phyloP scores from a whole-genome alignment of 2,113 vertebrate species.

The Nasalis larvatus region DNA sequence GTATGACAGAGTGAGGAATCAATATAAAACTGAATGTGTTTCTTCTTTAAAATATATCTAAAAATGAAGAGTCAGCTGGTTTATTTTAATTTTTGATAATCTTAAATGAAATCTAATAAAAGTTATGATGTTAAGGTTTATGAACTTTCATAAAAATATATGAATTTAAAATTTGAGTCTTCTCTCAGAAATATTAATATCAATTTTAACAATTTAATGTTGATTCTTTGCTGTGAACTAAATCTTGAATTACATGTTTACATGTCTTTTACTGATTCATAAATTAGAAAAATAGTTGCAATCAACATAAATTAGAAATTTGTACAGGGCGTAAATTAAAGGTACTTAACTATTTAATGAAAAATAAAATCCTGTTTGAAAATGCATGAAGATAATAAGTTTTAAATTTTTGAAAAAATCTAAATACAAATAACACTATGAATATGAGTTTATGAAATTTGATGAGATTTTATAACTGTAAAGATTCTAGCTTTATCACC shows the following conservation, averaged over 20 bases:
- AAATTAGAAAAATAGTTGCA: background rate
- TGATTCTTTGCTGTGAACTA: background rate
- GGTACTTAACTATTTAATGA: background rate
- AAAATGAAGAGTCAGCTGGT: background rate
- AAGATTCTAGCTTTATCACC: background rate
- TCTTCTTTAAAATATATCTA: background rate
- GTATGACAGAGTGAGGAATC: background rate
- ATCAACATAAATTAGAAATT: background rate
- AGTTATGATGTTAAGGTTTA: background rate
- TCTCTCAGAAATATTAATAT: background rate
- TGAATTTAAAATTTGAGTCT: background rate
- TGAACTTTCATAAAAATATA: background rate
- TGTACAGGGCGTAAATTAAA: background rate
- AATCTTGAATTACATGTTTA: background rate
- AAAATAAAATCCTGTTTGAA: background rate
- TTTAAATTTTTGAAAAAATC: constrained; percentile 6
- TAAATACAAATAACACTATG: background rate
- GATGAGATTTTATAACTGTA: constrained; percentile 21
- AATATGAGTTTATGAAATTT: background rate
- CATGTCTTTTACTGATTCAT: background rate
- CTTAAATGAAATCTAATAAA: background rate
- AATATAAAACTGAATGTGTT: background rate
- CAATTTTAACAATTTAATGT: background rate
- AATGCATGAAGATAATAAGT: background rate
- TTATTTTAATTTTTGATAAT: background rate